phyloP scores from a whole-genome alignment of 2,113 vertebrate species.

The Xiphorhynchus elegans region DNA sequence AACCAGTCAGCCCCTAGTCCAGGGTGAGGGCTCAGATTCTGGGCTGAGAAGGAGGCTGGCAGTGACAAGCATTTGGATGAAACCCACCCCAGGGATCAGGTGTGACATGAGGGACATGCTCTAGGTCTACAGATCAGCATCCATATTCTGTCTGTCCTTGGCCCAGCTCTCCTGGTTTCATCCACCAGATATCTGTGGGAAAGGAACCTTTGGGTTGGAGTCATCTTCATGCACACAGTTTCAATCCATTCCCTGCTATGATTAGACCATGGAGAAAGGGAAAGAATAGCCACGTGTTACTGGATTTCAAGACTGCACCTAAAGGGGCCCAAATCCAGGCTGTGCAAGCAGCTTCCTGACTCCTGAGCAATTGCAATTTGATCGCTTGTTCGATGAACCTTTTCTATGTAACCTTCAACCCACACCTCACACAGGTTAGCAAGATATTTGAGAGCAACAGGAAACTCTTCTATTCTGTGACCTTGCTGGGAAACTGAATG shows the following conservation, averaged over 20 bases:
- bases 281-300: neutral
- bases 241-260: neutral
- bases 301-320: neutral
- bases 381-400: neutral
- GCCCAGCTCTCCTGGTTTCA: neutral
- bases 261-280: neutral
- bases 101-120: neutral
- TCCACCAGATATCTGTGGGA: neutral
- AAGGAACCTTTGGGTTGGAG: neutral
- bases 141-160: neutral
- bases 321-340: neutral
- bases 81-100: neutral
- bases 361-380: neutral
- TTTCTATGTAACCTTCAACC: neutral
- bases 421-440: neutral
- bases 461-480: neutral
- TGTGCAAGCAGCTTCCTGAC: neutral
- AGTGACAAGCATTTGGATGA: neutral
- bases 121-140: neutral
- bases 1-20: rapidly evolving
- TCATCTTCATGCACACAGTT: neutral
- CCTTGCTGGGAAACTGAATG: neutral
- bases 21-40: neutral
- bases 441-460: neutral
- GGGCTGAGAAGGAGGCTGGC: neutral